phyloP scores from a whole-genome alignment of 2,888 invertebrate species.

The Drosophila crucigera region DNA sequence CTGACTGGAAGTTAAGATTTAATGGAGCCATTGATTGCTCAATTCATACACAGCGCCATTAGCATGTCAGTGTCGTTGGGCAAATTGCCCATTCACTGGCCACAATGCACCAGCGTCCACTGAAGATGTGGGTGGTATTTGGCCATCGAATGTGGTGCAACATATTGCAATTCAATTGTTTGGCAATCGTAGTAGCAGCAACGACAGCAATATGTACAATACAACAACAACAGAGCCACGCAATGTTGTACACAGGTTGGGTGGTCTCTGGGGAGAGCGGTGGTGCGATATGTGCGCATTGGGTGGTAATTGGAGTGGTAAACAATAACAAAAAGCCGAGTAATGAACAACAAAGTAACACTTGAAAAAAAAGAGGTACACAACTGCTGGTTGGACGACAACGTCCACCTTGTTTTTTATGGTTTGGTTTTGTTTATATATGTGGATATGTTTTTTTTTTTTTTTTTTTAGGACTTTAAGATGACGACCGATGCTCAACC shows the following conservation, averaged over 20 bases:
- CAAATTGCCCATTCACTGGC: slow-evolving; percentile 13
- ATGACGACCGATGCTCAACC: slow-evolving; percentile 70
- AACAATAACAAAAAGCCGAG: slow-evolving; percentile 42
- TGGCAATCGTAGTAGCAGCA: slow-evolving; percentile 36
- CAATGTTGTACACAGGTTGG: slow-evolving; percentile 5
- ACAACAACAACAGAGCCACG: slow-evolving; percentile 35
- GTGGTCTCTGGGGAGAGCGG: neutral
- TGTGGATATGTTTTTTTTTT: no score
- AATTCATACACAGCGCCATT: neutral
- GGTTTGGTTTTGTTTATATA: slow-evolving; percentile 12
- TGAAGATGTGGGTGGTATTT: slow-evolving; percentile 17
- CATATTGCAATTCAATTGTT: slow-evolving; percentile 59
- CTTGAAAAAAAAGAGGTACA: slow-evolving; percentile 45
- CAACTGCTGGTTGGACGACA: slow-evolving; percentile 53
- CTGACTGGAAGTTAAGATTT: neutral
- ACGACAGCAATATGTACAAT: neutral
- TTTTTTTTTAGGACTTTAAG: slow-evolving; percentile 12
- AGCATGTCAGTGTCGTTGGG: slow-evolving; percentile 24
- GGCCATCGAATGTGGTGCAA: slow-evolving; percentile 46
- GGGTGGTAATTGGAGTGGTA: slow-evolving; percentile 64
- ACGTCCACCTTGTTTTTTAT: slow-evolving; percentile 12
- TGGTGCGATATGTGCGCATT: slow-evolving; percentile 32
- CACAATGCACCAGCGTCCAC: slow-evolving; percentile 7
- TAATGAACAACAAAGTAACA: slow-evolving; percentile 23
- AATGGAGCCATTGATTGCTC: slow-evolving; percentile 1